A percentile compares a stretch with the other conserved stretches of the same genome.
Conservation (phyloP, 2,888 invertebrate species). For the Cremastinae sp. region DNA sequence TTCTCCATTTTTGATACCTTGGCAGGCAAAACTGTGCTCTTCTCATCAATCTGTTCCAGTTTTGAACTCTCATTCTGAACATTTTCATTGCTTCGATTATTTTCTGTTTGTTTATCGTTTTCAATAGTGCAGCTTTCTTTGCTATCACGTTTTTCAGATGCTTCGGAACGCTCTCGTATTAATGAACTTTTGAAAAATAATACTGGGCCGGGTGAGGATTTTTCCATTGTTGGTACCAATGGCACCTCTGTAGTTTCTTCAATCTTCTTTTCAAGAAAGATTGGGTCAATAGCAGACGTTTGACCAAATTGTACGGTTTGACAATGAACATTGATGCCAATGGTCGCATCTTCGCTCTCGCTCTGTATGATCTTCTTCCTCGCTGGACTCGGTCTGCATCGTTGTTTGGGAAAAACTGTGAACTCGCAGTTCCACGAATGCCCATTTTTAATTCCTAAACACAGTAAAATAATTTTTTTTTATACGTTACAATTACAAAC, state of each 20-base stretch:
- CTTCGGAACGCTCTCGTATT: constrained; percentile 37
- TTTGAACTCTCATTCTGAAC: constrained; percentile 13
- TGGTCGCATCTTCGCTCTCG: constrained; percentile 41
- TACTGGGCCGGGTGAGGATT: constrained; percentile 2
- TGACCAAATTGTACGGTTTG: constrained; percentile 48
- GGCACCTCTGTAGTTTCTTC: not conserved
- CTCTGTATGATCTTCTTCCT: constrained; percentile 53
- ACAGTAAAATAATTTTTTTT: not conserved
- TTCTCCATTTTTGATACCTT: constrained; percentile 21
- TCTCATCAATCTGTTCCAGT: constrained; percentile 3
- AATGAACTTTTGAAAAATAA: constrained; percentile 44
- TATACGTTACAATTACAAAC: not conserved
- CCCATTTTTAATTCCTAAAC: not conserved
- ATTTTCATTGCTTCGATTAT: not conserved
- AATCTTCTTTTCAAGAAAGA: constrained; percentile 5
- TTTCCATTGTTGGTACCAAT: not conserved
- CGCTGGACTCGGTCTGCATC: constrained; percentile 51
- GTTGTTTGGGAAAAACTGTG: constrained; percentile 48
- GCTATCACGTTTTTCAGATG: not conserved
- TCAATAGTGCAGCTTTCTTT: not conserved
- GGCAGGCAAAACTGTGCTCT: not conserved
- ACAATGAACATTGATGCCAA: constrained; percentile 57
- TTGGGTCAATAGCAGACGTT: constrained; percentile 13
- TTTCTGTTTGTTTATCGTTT: not conserved
- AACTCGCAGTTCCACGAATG: constrained; percentile 56